phyloP scores from a whole-genome alignment of 1,140 invertebrate genomes.

The Drosophila gunungcola region DNA sequence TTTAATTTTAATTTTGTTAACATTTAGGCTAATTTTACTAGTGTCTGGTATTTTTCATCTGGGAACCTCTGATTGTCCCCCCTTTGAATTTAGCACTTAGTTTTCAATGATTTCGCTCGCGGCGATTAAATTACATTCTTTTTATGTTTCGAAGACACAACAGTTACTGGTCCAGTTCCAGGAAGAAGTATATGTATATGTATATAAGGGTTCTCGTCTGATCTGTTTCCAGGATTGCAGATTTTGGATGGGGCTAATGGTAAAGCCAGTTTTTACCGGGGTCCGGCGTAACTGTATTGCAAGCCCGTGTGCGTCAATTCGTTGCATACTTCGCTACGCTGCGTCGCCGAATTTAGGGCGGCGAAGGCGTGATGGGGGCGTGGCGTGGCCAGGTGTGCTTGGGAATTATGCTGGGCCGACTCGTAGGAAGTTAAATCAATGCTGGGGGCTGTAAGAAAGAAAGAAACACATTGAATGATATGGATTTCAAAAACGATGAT shows the following conservation, averaged over 20 bases:
- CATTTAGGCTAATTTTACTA: slow-evolving; percentile 73
- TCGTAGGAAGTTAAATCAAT: slow-evolving; percentile 61
- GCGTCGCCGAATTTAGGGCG: slow-evolving; percentile 52
- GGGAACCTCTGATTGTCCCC: slow-evolving; percentile 8
- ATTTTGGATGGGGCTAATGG: slow-evolving; percentile 10
- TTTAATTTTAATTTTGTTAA: slow-evolving; percentile 47
- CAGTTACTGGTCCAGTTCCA: slow-evolving; percentile 85
- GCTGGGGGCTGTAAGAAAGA: slow-evolving; percentile 42
- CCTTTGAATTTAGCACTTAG: slow-evolving; percentile 75
- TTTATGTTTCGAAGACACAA: slow-evolving; percentile 82
- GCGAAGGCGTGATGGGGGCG: slow-evolving; percentile 70
- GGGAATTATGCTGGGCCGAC: slow-evolving; percentile 37
- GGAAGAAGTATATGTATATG: slow-evolving; percentile 74
- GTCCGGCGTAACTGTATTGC: slow-evolving; percentile 65
- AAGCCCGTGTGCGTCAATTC: slow-evolving; percentile 48
- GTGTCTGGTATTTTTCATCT: slow-evolving; percentile 43
- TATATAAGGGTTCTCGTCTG: slow-evolving; percentile 19
- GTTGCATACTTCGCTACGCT: slow-evolving; percentile 60
- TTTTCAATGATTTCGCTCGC: slow-evolving; percentile 68
- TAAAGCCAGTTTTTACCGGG: slow-evolving; percentile 60
- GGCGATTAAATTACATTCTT: slow-evolving; percentile 44
- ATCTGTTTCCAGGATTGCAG: slow-evolving; percentile 10
- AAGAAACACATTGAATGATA: no score
- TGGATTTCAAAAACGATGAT: neutral
- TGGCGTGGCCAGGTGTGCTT: slow-evolving; percentile 37